Base-by-base conservation (phyloP, 2,888 invertebrate species). In the Drosophila rubida region DNA sequence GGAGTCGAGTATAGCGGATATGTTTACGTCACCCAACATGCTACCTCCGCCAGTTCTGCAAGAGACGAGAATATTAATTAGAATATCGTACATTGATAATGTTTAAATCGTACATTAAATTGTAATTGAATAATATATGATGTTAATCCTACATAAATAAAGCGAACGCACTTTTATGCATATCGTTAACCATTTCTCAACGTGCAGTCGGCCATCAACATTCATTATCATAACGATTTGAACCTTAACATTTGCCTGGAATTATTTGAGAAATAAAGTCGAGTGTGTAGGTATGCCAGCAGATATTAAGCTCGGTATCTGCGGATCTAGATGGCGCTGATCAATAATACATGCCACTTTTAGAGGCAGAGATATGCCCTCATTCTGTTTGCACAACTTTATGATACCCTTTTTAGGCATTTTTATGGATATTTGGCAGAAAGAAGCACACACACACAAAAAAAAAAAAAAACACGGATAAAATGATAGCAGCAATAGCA, bases 1-100 rank as follows among this genome's bases (percentile, higher is more conserved):
- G 91, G 97, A 97, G 93, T 97, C 97, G 94, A 97, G 94, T 92
- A 97, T 97, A 92, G 97, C 97, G 91, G 97, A 97, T 93, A 97
- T 97, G 95, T 97, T 97, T 92, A 97, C 97, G 92, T 97, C 97
- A 89, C 96, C 96, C 92, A 96, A 94, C 96, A 96, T 96, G 93
- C 96, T 96, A 81, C 92, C 92, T 74, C 92, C 92, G 62, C 91
- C 92, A 87, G 92, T 91, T 70, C 92, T 92, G 67, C 11, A 86
- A 55, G 16, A 1, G 45, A 16, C 42, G 22, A 6, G 35, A n/a
- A 25, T 4, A 6, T 13, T 5, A 2, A 37, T 16, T 23, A 32
- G 25, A 39, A 11, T 13, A 25, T n/a, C n/a, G n/a, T n/a, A n/a
- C n/a, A n/a, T n/a, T n/a, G n/a, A n/a, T n/a, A n/a, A n/a, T n/a